Percentiles rank a stretch among this genome's conserved stretches.
phyloP scores from a whole-genome alignment of 1,140 invertebrate species.

The Hyposmocoma kahamanoa region DNA sequence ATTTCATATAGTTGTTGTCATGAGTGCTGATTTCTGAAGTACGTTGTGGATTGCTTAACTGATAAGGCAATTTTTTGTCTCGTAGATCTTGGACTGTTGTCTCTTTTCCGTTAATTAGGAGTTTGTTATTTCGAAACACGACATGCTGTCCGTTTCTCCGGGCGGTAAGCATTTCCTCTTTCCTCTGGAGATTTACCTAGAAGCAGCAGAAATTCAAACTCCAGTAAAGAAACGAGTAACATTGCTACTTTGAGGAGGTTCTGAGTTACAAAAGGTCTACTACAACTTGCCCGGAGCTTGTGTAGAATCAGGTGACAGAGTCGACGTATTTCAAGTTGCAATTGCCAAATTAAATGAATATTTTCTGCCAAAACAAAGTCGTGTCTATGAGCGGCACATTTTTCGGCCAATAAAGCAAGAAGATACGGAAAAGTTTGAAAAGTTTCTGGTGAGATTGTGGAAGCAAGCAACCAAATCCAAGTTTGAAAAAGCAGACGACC shows the following conservation, averaged over 20 bases:
- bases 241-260: constrained; percentile 16
- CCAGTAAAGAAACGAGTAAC: constrained; percentile 17
- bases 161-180: no score
- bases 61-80: no score
- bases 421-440: constrained; percentile 9
- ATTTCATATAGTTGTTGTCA: no score
- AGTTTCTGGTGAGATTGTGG: constrained; percentile 3
- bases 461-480: constrained; percentile 4
- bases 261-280: constrained; percentile 20
- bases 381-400: constrained; percentile 1
- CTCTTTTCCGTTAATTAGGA: no score
- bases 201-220: constrained; percentile 1
- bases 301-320: neutral
- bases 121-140: no score
- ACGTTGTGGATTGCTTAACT: no score
- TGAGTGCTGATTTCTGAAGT: no score
- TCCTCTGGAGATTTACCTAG: constrained; percentile 4
- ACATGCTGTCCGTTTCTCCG: no score
- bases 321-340: constrained; percentile 19
- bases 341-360: constrained; percentile 23
- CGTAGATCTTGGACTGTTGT: no score
- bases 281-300: constrained; percentile 24
- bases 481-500: constrained; percentile 3
- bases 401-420: constrained; percentile 6
- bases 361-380: constrained; percentile 23